A percentile compares a stretch with the other conserved stretches of the same genome.
Conservation (phyloP, 2,888 invertebrate species). For the Sarcophaga carnaria region DNA sequence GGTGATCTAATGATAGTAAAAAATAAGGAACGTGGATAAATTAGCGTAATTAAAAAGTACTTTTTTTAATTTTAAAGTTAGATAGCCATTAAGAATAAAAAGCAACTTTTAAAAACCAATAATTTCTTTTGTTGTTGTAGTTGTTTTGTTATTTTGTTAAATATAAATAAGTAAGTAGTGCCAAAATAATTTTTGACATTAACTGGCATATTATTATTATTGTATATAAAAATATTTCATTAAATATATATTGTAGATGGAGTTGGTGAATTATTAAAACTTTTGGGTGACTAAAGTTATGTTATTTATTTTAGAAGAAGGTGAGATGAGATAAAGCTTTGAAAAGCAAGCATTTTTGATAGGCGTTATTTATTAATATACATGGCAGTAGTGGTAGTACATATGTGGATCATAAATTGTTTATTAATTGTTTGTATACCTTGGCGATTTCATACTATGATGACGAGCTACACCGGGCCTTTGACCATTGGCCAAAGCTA, state of each 20-base stretch:
- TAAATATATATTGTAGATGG: too few relatives aligned
- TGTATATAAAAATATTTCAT: too few relatives aligned
- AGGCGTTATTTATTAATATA: conserved; percentile 17
- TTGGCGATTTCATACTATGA: conserved; percentile 92
- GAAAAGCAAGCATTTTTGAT: conserved; percentile 38
- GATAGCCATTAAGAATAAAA: conserved; percentile 26
- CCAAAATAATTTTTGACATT: too few relatives aligned
- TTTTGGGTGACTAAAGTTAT: conserved; percentile 15
- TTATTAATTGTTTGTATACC: conserved; percentile 81
- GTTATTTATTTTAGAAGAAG: conserved; percentile 22
- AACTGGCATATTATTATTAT: too few relatives aligned
- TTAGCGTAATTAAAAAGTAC: neutral
- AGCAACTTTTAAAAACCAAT: conserved; percentile 43
- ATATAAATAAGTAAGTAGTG: too few relatives aligned
- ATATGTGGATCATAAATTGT: conserved; percentile 1
- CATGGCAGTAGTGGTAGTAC: neutral
- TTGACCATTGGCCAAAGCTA: conserved; percentile 80
- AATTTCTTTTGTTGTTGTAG: too few relatives aligned
- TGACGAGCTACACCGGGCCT: conserved; percentile 86
- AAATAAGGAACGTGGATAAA: conserved; percentile 3
- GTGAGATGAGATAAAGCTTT: conserved; percentile 27
- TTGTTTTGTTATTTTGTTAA: too few relatives aligned
- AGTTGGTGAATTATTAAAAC: neutral
- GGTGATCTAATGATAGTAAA: conserved; percentile 77
- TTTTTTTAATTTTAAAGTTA: conserved; percentile 14